Percentiles rank a stretch among this genome's conserved stretches.
phyloP scores from a whole-genome alignment of 1,140 invertebrate genomes.

The Batillaria attramentaria region DNA sequence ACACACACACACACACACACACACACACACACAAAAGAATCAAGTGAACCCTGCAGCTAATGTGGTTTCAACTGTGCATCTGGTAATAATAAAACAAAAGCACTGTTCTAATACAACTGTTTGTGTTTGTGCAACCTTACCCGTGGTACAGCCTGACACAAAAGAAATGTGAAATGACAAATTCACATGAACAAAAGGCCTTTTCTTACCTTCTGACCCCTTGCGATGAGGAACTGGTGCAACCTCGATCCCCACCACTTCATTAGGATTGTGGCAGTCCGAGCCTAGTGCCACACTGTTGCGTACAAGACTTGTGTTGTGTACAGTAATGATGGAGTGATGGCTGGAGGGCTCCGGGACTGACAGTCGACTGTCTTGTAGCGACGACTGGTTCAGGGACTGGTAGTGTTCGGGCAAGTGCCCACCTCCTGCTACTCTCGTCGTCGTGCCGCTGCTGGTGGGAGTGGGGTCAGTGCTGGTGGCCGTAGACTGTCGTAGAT shows the following conservation, averaged over 20 bases:
- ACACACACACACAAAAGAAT: no score
- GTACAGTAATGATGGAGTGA: constrained; percentile 61
- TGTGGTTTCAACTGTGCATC: no score
- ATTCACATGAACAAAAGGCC: no score
- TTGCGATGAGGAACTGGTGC: constrained; percentile 42
- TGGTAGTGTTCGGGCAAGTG: not conserved
- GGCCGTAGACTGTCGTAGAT: constrained; percentile 83
- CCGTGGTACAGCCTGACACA: no score
- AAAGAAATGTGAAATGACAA: no score
- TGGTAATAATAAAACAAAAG: no score
- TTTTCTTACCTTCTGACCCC: constrained; percentile 41
- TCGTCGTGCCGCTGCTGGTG: constrained; percentile 39
- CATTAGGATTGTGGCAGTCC: constrained; percentile 43
- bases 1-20: no score
- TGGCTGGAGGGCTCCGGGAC: constrained; percentile 58
- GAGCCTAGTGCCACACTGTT: constrained; percentile 38
- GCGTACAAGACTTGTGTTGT: constrained; percentile 52
- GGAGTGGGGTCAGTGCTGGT: constrained; percentile 75
- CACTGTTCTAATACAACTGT: no score
- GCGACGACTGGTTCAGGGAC: constrained; percentile 43
- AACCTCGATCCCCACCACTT: constrained; percentile 52
- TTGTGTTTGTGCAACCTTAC: no score
- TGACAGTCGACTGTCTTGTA: constrained; percentile 62
- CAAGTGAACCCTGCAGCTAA: no score
- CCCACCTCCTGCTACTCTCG: constrained; percentile 39